Percentiles rank a stretch among this genome's conserved stretches.
phyloP scores from a whole-genome alignment of 1,140 invertebrate genomes.

The Eupeodes corollae region DNA sequence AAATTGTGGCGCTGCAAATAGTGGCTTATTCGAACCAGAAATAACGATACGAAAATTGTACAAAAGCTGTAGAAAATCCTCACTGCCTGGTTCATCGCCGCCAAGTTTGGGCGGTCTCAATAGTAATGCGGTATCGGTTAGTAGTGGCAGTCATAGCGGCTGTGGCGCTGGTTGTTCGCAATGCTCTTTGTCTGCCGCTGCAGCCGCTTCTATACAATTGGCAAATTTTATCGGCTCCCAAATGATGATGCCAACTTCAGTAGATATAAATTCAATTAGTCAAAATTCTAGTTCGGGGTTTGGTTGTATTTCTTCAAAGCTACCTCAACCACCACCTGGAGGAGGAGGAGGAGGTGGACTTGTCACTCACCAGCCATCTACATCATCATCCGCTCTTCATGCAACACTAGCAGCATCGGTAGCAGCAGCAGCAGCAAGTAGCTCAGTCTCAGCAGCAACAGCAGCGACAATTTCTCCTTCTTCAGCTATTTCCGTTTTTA shows the following conservation, averaged over 20 bases:
- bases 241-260: constrained; percentile 14
- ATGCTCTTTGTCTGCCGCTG: constrained; percentile 20
- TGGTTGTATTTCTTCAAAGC: too few species aligned
- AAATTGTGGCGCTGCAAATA: not conserved
- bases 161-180: constrained; percentile 11
- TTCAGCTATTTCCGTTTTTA: constrained; percentile 4
- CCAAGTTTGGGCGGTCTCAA: not conserved
- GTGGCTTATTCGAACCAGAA: constrained; percentile 27
- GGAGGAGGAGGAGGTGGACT: too few species aligned
- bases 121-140: too few species aligned
- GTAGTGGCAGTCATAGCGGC: constrained; percentile 18
- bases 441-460: constrained; percentile 3
- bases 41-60: constrained; percentile 32
- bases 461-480: constrained; percentile 6
- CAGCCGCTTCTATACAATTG: constrained; percentile 31
- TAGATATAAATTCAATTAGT: too few species aligned
- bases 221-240: constrained; percentile 21
- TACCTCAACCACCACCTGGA: too few species aligned
- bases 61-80: constrained; percentile 20
- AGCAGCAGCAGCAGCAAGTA: constrained; percentile 1
- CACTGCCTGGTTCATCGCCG: not conserved
- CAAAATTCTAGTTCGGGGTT: too few species aligned
- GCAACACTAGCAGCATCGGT: not conserved
- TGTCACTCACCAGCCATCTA: too few species aligned
- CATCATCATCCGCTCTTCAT: too few species aligned